phyloP scores from a whole-genome alignment of 2,888 invertebrate species.

The Ypsolopha scabrella region DNA sequence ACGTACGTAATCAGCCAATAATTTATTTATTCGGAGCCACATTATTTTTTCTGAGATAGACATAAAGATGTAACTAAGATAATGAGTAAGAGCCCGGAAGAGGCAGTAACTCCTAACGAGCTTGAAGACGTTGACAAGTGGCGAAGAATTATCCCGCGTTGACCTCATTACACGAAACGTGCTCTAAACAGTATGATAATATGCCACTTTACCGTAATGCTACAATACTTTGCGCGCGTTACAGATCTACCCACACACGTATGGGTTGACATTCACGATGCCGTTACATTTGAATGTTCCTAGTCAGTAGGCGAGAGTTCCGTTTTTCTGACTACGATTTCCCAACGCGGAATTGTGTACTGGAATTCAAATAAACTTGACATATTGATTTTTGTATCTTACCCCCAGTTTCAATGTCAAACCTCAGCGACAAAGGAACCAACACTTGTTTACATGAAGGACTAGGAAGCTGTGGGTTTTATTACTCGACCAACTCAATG shows the following conservation, averaged over 20 bases:
- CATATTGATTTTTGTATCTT: constrained; percentile 3
- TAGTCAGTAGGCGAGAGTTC: background rate
- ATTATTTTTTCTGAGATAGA: constrained; percentile 1
- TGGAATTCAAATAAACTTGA: background rate
- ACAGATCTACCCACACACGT: background rate
- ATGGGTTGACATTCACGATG: background rate
- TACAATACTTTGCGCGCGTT: background rate
- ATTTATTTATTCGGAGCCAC: background rate
- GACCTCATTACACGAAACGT: background rate
- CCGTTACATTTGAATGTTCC: background rate
- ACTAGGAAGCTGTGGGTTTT: background rate
- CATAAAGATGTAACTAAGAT: constrained; percentile 1
- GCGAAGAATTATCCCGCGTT: background rate
- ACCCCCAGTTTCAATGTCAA: constrained; percentile 31
- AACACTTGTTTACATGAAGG: constrained; percentile 42
- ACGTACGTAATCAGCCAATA: background rate
- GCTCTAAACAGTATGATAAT: background rate
- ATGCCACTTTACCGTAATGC: background rate
- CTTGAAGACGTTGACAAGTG: constrained; percentile 2
- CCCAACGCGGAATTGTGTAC: background rate
- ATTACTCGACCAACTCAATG: background rate
- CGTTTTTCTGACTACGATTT: background rate
- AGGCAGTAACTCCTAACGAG: constrained; percentile 1
- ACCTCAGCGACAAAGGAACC: constrained; percentile 22
- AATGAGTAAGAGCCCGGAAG: background rate